Conservation (phyloP, 2,888 invertebrate genomes). For the Buathra laborator region DNA sequence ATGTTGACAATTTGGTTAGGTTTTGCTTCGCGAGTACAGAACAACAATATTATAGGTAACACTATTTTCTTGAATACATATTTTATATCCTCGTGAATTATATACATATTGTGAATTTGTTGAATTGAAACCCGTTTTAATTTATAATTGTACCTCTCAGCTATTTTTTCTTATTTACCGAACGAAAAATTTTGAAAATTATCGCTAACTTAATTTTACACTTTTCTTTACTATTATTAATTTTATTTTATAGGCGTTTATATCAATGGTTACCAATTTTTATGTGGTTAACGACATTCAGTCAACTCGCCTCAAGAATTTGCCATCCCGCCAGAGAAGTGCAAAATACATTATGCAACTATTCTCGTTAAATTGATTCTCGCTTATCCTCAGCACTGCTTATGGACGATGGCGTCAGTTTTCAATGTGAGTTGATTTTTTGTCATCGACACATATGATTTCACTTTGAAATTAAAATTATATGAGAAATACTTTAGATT, state of each 20-base stretch:
- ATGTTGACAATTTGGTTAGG: slow-evolving; percentile 95
- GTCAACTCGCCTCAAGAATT: slow-evolving; percentile 97
- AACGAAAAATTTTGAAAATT: not conserved
- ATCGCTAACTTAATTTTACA: not conserved
- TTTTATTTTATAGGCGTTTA: slow-evolving; percentile 83
- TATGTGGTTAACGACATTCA: slow-evolving; percentile 96
- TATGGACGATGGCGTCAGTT: slow-evolving; percentile 97
- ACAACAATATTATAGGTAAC: slow-evolving; percentile 80
- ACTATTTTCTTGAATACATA: not conserved
- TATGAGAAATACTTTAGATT: slow-evolving; percentile 87
- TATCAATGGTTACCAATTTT: slow-evolving; percentile 90
- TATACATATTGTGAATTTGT: too few relatives aligned
- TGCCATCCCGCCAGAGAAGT: slow-evolving; percentile 95
- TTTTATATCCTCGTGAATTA: too few relatives aligned
- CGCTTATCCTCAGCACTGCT: slow-evolving; percentile 95
- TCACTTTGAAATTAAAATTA: not conserved
- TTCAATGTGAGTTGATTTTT: slow-evolving; percentile 87
- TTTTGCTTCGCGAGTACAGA: slow-evolving; percentile 79
- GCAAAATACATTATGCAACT: slow-evolving; percentile 88
- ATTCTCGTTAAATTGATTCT: slow-evolving; percentile 94
- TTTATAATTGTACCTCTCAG: too few relatives aligned
- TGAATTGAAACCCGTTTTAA: too few relatives aligned
- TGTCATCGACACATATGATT: not conserved
- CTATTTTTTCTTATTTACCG: not conserved
- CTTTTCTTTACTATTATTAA: not conserved